Evolutionary conservation across 30 jellyfish, hydroid and myxozoan species (phyloP).

Genomic region (Haliclystus octoradiatus): DNA sequence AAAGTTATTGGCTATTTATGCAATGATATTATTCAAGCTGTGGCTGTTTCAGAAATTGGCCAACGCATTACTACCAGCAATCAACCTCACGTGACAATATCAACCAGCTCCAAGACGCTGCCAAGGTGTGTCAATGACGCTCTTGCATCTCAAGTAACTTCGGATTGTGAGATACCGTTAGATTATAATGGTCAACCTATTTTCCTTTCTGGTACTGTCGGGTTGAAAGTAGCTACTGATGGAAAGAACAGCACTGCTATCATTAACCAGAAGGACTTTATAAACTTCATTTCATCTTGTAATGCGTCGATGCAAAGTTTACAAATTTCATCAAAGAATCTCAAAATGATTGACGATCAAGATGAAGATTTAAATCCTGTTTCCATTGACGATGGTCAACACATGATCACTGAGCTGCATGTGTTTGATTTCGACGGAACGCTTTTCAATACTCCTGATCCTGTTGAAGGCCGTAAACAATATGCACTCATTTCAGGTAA

Average conservation of each 20-base stretch:
- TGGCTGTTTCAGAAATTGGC: constrained; percentile 50
- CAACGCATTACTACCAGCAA: constrained; percentile 27
- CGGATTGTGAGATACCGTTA: constrained; percentile 38
- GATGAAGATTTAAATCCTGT: not conserved
- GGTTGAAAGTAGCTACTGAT: constrained; percentile 65
- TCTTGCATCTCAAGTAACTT: not conserved
- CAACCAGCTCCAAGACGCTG: constrained; percentile 50
- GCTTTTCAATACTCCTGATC: constrained; percentile 76
- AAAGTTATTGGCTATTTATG: constrained; percentile 49
- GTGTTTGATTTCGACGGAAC: constrained; percentile 95
- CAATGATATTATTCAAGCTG: constrained; percentile 54
- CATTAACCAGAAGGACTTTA: constrained; percentile 20
- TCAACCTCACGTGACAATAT: constrained; percentile 74
- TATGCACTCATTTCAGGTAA: constrained; percentile 56
- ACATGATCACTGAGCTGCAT: constrained; percentile 23
- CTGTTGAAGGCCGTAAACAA: constrained; percentile 60
- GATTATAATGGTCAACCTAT: constrained; percentile 22
- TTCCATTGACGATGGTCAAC: constrained; percentile 8
- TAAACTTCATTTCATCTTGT: constrained; percentile 2
- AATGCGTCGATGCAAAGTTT: not conserved
- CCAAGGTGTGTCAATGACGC: constrained; percentile 47
- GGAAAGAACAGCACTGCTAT: constrained; percentile 33
- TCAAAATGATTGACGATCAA: not conserved
- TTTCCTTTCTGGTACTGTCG: constrained; percentile 61
- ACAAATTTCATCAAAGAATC: not conserved